A percentile compares a stretch with the other conserved stretches of the same genome.
Conservation (phyloP, 2,113 vertebrate genomes). For the Lates calcarifer region DNA sequence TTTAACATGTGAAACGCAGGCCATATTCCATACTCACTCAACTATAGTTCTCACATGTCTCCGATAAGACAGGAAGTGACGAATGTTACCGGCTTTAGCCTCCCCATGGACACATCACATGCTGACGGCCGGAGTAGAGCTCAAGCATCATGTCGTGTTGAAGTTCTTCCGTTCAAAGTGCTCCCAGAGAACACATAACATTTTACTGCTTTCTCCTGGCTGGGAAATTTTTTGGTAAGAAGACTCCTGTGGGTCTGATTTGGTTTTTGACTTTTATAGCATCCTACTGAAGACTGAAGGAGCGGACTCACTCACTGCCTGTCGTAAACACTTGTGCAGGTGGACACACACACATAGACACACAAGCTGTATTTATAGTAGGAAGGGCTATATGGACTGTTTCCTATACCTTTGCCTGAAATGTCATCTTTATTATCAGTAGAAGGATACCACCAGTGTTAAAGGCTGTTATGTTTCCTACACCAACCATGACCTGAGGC, state of each 20-base stretch:
- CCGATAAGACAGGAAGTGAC: constrained; percentile 53
- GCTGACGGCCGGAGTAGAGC: constrained; percentile 44
- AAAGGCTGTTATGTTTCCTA: constrained; percentile 57
- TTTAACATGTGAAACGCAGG: neutral
- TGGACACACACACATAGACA: constrained; percentile 21
- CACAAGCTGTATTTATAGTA: constrained; percentile 40
- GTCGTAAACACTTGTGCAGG: constrained; percentile 57
- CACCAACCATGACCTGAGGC: constrained; percentile 66
- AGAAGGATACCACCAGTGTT: constrained; percentile 45
- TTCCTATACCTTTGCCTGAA: constrained; percentile 62
- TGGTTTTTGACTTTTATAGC: constrained; percentile 73
- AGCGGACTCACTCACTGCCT: constrained; percentile 50
- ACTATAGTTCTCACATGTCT: constrained; percentile 5
- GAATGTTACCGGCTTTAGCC: constrained; percentile 19
- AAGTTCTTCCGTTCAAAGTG: constrained; percentile 66
- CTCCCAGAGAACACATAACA: constrained; percentile 77
- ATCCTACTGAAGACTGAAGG: constrained; percentile 69
- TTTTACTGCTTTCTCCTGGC: constrained; percentile 76
- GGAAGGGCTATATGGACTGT: constrained; percentile 44
- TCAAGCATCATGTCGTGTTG: constrained; percentile 60
- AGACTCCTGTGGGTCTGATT: constrained; percentile 73
- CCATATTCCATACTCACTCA: constrained; percentile 37
- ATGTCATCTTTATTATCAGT: constrained; percentile 64
- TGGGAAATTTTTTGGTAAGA: constrained; percentile 70
- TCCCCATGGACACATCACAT: constrained; percentile 48